These are phyloP conservation scores for Cyphomyrmex costatus DNA, from an alignment of 1,140 invertebrate species.

Conservation along the genomic window DNA sequence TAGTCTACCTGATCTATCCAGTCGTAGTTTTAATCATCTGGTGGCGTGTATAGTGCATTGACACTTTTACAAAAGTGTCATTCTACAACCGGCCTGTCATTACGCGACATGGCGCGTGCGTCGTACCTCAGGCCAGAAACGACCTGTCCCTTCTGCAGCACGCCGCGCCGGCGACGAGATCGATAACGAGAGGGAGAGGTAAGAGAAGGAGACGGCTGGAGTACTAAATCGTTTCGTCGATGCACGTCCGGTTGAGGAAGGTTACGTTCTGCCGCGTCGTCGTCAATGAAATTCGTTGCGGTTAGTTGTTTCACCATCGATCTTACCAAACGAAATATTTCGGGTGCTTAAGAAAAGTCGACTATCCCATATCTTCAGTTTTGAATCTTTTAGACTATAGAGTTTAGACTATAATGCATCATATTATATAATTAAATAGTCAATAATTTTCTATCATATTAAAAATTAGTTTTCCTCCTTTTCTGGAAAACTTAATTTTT, in stretches of 20 bases:
- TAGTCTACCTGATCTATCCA: not conserved
- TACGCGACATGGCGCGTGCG: constrained; percentile 72
- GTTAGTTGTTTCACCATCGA: constrained; percentile 11
- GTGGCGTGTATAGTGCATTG: constrained; percentile 55
- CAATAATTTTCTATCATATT: too few species aligned
- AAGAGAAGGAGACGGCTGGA: constrained; percentile 20
- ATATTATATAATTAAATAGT: too few species aligned
- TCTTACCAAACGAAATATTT: not conserved
- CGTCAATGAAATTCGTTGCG: constrained; percentile 50
- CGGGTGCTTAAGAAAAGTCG: not conserved
- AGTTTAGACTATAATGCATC: not conserved
- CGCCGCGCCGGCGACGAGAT: constrained; percentile 60
- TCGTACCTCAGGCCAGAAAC: constrained; percentile 49
- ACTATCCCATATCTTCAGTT: not conserved
- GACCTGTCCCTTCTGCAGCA: constrained; percentile 48
- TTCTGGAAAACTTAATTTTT: too few species aligned
- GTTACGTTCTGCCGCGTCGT: constrained; percentile 64
- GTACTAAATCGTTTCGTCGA: constrained; percentile 74
- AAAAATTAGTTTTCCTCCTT: too few species aligned
- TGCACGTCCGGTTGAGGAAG: constrained; percentile 69
- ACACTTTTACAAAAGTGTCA: constrained; percentile 65
- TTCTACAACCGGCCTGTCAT: constrained; percentile 62
- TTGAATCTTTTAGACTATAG: not conserved
- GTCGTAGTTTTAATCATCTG: not conserved
- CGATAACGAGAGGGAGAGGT: constrained; percentile 65